These are phyloP conservation scores for Macrosoma leucophasiata DNA, from an alignment of 2,888 invertebrate species.

Conservation along the genomic window DNA sequence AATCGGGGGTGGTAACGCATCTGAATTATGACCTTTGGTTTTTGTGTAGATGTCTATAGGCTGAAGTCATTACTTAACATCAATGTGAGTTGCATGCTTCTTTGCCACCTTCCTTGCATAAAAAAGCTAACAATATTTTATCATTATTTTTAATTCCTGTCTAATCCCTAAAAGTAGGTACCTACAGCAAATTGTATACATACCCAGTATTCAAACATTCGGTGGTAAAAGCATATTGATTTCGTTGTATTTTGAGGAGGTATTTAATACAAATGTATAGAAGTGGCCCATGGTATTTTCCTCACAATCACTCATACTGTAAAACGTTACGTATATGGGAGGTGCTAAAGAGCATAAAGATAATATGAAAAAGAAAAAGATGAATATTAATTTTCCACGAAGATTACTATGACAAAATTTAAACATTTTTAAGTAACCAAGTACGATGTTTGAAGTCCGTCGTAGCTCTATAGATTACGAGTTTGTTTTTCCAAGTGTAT, in stretches of 20 bases:
- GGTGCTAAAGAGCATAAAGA: conserved; percentile 43
- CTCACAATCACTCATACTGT: conserved; percentile 32
- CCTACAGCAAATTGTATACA: background rate
- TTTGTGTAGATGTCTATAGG: too few species aligned
- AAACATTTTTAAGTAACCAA: background rate
- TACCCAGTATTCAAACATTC: too few species aligned
- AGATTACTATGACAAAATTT: conserved; percentile 3
- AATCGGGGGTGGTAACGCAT: too few species aligned
- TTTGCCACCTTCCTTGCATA: too few species aligned
- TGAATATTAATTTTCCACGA: conserved; percentile 29
- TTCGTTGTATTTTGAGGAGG: conserved; percentile 15
- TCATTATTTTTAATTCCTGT: conserved; percentile 12
- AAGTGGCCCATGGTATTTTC: conserved; percentile 50
- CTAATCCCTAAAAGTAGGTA: too few species aligned
- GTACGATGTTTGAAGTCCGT: background rate
- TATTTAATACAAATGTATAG: conserved; percentile 27
- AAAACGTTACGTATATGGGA: conserved; percentile 48
- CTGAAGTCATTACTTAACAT: too few species aligned
- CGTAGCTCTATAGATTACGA: background rate
- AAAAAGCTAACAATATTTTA: conserved; percentile 6
- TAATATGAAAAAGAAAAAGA: conserved; percentile 39
- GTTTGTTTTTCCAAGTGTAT: conserved; percentile 1
- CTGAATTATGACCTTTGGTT: too few species aligned
- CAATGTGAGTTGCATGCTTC: too few species aligned
- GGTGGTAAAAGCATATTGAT: conserved; percentile 27